A percentile compares a stretch with the other conserved stretches of the same genome.
Conservation (phyloP, 2,113 vertebrate species). For the Puntigrus tetrazona region DNA sequence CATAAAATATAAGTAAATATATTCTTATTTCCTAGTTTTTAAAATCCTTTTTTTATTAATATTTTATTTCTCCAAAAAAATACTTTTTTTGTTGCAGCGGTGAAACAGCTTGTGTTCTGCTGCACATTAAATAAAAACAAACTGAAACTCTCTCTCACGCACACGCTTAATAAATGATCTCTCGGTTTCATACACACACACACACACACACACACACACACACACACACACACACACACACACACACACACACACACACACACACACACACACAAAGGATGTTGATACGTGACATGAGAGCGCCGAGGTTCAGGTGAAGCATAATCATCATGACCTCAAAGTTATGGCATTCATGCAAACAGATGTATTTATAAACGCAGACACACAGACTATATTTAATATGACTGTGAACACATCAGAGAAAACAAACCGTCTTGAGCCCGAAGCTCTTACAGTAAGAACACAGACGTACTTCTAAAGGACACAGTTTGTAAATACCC, state of each 20-base stretch:
- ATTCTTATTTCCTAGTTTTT: background rate
- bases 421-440: background rate
- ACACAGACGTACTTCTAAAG: background rate
- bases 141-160: background rate
- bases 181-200: no score
- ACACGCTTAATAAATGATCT: background rate
- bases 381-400: background rate
- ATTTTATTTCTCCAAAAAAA: background rate
- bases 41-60: background rate
- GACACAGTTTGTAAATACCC: background rate
- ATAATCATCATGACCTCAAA: background rate
- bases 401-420: slow-evolving; percentile 6
- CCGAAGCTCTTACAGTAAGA: background rate
- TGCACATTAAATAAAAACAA: background rate
- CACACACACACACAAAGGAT: background rate
- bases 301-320: background rate
- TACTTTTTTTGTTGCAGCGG: background rate
- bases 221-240: no score
- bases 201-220: no score
- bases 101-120: background rate
- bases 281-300: no score
- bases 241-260: background rate
- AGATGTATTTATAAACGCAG: slow-evolving; percentile 3
- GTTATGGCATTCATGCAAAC: background rate
- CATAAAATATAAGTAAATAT: background rate